phyloP scores from a whole-genome alignment of 2,888 invertebrate genomes.

The Lottia scabra region DNA sequence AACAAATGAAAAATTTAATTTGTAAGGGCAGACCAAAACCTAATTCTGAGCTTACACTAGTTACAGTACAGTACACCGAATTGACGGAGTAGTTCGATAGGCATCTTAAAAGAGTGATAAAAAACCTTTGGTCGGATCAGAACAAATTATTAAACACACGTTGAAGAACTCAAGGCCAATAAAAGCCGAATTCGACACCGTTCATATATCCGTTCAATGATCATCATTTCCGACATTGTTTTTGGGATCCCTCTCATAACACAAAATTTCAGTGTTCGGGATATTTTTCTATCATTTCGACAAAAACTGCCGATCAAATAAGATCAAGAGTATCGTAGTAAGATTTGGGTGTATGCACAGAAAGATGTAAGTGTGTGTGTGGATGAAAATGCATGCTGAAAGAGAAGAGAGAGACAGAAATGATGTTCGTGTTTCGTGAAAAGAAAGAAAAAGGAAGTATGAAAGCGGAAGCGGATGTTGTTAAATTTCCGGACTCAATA shows the following conservation, averaged over 20 bases:
- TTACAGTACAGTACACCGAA: too few species aligned
- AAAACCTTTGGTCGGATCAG: not conserved
- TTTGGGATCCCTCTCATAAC: not conserved
- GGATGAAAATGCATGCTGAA: not conserved
- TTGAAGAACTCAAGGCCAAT: not conserved
- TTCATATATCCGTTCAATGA: conserved; percentile 34
- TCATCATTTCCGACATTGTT: conserved; percentile 32
- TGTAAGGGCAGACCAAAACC: too few species aligned
- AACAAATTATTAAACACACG: not conserved
- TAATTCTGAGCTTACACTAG: too few species aligned
- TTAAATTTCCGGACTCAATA: not conserved
- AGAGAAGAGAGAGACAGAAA: not conserved
- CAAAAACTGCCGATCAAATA: conserved; percentile 35
- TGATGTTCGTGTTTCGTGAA: not conserved
- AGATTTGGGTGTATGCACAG: not conserved
- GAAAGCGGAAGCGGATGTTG: not conserved
- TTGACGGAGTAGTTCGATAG: too few species aligned
- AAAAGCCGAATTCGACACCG: conserved; percentile 13
- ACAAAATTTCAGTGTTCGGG: not conserved
- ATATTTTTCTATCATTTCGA: conserved; percentile 7
- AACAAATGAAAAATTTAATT: too few species aligned
- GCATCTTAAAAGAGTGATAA: too few species aligned
- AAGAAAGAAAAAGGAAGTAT: not conserved
- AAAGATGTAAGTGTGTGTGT: not conserved
- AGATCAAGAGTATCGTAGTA: conserved; percentile 29